Evolutionary conservation across 2,113 vertebrate species (phyloP).

Genomic region (Rhea americana): DNA sequence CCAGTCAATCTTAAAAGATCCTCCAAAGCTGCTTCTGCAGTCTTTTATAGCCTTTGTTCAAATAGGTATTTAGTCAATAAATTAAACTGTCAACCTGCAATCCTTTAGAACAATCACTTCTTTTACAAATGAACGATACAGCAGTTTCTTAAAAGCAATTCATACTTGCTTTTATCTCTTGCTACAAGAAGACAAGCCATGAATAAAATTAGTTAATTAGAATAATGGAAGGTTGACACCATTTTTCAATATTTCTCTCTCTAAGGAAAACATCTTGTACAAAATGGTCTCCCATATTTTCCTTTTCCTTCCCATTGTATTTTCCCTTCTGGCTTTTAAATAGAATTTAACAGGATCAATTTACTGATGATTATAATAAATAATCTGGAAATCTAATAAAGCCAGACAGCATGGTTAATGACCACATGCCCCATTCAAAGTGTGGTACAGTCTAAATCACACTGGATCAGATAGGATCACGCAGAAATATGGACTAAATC

Average conservation of each 20-base stretch:
- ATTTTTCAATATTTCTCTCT: background rate
- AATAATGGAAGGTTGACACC: background rate
- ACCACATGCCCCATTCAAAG: background rate
- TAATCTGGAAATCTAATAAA: background rate
- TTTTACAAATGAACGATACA: background rate
- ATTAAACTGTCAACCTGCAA: background rate
- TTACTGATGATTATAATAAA: background rate
- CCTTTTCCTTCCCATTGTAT: background rate
- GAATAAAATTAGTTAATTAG: background rate
- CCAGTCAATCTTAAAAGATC: slow-evolving; percentile 30
- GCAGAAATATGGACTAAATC: background rate
- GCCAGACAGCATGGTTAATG: background rate
- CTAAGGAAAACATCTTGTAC: background rate
- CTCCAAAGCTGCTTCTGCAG: slow-evolving; percentile 36
- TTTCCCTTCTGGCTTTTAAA: background rate
- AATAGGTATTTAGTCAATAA: slow-evolving; percentile 43
- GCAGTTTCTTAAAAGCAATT: background rate
- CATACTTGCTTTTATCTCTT: background rate
- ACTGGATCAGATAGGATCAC: background rate
- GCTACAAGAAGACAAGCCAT: background rate
- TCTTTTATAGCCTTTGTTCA: slow-evolving; percentile 44
- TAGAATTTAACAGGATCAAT: background rate
- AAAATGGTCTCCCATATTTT: background rate
- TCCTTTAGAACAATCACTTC: background rate
- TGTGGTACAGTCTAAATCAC: background rate